Evolutionary conservation across 2,888 invertebrate species (phyloP).

Genomic region (Leucoptera coffeella): DNA sequence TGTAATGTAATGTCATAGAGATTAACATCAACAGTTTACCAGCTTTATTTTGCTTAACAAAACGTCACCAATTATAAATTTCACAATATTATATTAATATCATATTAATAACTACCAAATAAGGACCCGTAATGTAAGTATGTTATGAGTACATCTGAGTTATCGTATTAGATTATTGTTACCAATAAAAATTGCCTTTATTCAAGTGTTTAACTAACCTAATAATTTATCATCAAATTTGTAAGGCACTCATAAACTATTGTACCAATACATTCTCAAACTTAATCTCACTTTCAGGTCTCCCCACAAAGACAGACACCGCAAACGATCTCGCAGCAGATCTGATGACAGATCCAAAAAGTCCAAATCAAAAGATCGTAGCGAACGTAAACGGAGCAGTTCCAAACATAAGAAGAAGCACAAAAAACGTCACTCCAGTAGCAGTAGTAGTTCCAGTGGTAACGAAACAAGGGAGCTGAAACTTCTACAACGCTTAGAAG

Average conservation of each 20-base stretch:
- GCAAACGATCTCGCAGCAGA: slow-evolving; percentile 14
- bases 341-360: slow-evolving; percentile 6
- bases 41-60: no score
- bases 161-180: no score
- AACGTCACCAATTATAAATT: no score
- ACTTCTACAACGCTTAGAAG: slow-evolving; percentile 65
- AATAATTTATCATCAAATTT: background rate
- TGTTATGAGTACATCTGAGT: no score
- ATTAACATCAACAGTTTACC: no score
- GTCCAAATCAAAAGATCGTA: slow-evolving; percentile 1
- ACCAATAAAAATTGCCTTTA: background rate
- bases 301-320: slow-evolving; percentile 14
- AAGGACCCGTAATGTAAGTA: no score
- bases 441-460: slow-evolving; percentile 22
- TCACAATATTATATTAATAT: no score
- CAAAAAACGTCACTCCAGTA: slow-evolving; percentile 17
- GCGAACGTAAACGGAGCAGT: background rate
- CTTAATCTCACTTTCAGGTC: slow-evolving; percentile 16
- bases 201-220: no score
- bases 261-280: background rate
- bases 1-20: no score
- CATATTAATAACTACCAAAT: no score
- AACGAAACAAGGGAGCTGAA: slow-evolving; percentile 53
- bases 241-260: background rate
- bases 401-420: slow-evolving; percentile 21